Percentiles rank a stretch among this genome's conserved stretches.
Evolutionary conservation across 2,113 vertebrate genomes (phyloP).

Genomic region (Takifugu flavidus): DNA sequence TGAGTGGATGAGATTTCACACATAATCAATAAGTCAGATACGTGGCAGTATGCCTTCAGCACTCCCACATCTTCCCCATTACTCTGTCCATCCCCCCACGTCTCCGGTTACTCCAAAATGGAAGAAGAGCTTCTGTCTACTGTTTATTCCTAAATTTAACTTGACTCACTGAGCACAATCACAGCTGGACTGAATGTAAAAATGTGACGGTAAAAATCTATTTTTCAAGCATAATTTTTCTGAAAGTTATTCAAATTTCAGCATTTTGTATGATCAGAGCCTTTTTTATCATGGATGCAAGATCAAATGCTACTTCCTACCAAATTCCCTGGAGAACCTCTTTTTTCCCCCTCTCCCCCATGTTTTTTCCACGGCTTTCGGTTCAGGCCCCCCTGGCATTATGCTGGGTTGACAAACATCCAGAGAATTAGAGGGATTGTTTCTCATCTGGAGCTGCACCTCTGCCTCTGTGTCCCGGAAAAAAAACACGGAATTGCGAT

Average conservation of each 20-base stretch:
- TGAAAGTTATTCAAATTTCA: background rate
- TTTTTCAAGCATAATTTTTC: background rate
- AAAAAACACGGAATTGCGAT: background rate
- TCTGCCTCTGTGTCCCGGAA: background rate
- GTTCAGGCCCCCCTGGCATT: background rate
- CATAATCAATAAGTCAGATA: constrained; percentile 65
- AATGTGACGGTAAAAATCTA: background rate
- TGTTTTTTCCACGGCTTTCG: background rate
- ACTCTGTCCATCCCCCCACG: background rate
- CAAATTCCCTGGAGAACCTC: background rate
- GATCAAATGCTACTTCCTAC: background rate
- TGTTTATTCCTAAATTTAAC: constrained; percentile 8
- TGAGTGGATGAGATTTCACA: constrained; percentile 62
- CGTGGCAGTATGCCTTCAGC: constrained; percentile 36
- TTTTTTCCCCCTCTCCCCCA: background rate
- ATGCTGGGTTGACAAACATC: background rate
- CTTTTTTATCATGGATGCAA: background rate
- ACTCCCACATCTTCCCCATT: background rate
- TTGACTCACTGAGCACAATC: background rate
- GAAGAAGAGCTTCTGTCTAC: constrained; percentile 3
- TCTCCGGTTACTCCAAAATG: constrained; percentile 14
- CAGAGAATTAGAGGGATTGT: background rate
- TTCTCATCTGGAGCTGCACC: background rate
- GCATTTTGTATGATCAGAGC: background rate
- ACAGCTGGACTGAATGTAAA: background rate